Percentiles rank a stretch among this genome's conserved stretches.
Evolutionary conservation across 2,113 vertebrate species (phyloP).

Genomic region (Tyto alba): DNA sequence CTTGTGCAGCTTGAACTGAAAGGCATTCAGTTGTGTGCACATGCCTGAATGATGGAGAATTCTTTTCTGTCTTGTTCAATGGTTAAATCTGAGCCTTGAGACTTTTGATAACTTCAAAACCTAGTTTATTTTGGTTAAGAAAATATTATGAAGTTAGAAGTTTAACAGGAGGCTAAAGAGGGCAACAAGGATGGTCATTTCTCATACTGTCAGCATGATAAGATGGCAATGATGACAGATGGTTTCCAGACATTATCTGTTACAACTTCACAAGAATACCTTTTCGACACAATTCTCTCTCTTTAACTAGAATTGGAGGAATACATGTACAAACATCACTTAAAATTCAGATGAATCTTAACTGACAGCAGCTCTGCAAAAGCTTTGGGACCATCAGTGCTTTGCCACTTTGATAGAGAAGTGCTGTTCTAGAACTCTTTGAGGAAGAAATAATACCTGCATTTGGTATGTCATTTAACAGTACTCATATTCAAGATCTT

Average conservation of each 20-base stretch:
- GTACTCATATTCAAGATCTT: neutral
- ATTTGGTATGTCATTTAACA: neutral
- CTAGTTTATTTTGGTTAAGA: neutral
- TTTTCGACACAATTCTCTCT: neutral
- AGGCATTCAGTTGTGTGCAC: neutral
- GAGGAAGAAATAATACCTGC: neutral
- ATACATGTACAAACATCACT: neutral
- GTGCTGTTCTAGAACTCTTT: neutral
- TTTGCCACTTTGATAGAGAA: neutral
- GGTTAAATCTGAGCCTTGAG: neutral
- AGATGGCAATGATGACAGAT: neutral
- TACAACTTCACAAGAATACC: neutral
- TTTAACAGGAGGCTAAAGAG: neutral
- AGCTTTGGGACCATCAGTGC: accelerated
- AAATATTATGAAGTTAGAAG: neutral
- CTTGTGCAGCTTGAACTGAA: neutral
- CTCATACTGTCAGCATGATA: neutral
- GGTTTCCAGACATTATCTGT: neutral
- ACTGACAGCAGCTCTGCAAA: neutral
- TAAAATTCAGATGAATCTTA: neutral
- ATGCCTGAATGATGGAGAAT: neutral
- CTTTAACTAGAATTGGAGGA: neutral
- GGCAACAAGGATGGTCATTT: neutral
- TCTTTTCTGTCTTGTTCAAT: neutral
- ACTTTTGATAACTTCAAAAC: neutral